phyloP scores from a whole-genome alignment of 2,888 invertebrate genomes.

The Pherbina coryleti region DNA sequence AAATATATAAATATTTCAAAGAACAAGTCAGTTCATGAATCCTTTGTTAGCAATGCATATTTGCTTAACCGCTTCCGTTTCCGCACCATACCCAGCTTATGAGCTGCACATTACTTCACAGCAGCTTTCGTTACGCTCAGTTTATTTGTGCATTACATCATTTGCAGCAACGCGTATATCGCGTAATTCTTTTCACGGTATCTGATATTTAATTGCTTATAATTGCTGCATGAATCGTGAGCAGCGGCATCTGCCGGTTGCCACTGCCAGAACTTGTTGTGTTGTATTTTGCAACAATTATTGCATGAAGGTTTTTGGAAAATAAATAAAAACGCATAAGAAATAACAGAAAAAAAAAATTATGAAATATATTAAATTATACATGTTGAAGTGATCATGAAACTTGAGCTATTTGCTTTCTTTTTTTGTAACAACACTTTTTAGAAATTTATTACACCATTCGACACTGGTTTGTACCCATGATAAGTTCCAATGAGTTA shows the following conservation, averaged over 20 bases:
- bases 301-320: too few species aligned
- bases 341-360: background rate
- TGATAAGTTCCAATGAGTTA: too few species aligned
- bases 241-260: background rate
- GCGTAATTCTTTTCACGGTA: conserved; percentile 49
- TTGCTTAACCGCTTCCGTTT: background rate
- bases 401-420: background rate
- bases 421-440: too few species aligned
- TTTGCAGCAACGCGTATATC: conserved; percentile 33
- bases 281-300: background rate
- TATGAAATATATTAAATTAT: background rate
- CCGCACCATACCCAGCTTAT: background rate
- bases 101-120: background rate
- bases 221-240: conserved; percentile 40
- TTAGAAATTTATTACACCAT: too few species aligned
- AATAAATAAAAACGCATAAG: background rate
- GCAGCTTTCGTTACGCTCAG: conserved; percentile 29
- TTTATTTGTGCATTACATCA: background rate
- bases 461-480: too few species aligned
- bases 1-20: too few species aligned
- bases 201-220: conserved; percentile 51
- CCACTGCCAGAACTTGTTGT: background rate
- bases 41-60: background rate
- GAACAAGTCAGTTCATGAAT: too few species aligned
- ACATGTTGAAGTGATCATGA: background rate